phyloP scores from a whole-genome alignment of 2,797 vertebrate genomes.

The Pangasius krempfi region DNA sequence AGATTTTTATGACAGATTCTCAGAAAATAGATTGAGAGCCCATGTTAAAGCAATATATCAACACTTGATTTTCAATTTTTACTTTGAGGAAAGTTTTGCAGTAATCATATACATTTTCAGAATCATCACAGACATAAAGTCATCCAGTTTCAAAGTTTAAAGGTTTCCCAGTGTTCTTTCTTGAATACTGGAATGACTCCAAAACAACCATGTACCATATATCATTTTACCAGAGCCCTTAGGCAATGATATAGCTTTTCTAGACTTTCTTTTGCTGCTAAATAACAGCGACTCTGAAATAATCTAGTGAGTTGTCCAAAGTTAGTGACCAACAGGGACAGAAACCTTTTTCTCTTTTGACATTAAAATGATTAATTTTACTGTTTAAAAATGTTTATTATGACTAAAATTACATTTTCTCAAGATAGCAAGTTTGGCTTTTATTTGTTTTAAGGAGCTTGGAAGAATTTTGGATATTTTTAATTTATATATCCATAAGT shows the following conservation, averaged over 20 bases:
- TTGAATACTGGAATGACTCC: constrained; percentile 21
- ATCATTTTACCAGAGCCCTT: constrained; percentile 25
- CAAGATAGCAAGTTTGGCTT: neutral
- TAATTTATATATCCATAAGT: no score
- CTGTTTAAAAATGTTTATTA: neutral
- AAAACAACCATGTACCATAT: constrained; percentile 42
- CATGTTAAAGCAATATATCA: neutral
- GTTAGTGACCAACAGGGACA: neutral
- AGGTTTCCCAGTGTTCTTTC: constrained; percentile 30
- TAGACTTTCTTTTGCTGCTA: constrained; percentile 21
- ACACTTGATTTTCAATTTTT: neutral
- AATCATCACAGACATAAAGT: constrained; percentile 24
- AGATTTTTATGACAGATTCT: neutral
- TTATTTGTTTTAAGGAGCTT: neutral
- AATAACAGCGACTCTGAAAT: neutral
- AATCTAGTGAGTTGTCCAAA: neutral
- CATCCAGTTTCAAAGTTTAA: constrained; percentile 12
- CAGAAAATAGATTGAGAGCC: neutral
- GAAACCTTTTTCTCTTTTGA: neutral
- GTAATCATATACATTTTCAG: neutral
- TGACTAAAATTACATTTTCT: neutral
- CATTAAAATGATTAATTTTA: neutral
- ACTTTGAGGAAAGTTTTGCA: neutral
- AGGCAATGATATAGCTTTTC: constrained; percentile 2
- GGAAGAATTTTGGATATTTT: no score